phyloP scores from a whole-genome alignment of 2,797 vertebrate species.

The Rousettus madagascariensis region DNA sequence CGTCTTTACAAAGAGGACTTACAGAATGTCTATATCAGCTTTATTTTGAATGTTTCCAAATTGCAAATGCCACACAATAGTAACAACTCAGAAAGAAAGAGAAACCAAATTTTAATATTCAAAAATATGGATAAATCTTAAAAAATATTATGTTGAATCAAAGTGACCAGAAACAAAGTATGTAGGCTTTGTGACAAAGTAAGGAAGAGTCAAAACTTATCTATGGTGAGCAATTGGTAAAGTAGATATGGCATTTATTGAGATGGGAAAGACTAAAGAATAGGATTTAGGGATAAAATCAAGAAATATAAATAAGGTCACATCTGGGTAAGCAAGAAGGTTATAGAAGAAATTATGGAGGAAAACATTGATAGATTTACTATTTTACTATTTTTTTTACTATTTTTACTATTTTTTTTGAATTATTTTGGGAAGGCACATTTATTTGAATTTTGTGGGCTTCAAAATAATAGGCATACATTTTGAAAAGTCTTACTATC shows the following conservation, averaged over 20 bases:
- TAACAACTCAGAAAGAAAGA: slow-evolving; percentile 1
- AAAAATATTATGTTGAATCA: neutral
- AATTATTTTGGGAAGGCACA: neutral
- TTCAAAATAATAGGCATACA: neutral
- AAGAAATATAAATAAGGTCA: neutral
- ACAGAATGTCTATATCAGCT: neutral
- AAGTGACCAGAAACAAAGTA: neutral
- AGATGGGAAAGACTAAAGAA: neutral
- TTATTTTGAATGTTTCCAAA: neutral
- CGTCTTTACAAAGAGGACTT: neutral
- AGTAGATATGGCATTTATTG: neutral
- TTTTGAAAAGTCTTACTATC: neutral
- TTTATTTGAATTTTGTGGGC: neutral
- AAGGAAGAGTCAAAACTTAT: neutral
- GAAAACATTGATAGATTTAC: neutral
- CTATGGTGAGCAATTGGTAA: neutral
- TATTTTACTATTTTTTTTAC: too few species aligned
- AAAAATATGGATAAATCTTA: neutral
- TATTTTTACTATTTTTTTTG: neutral
- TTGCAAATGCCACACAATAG: neutral
- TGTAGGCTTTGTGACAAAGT: neutral
- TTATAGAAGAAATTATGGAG: neutral
- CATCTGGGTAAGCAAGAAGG: neutral
- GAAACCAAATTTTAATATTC: neutral
- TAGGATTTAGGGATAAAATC: neutral